Percentiles rank a stretch among this genome's conserved stretches.
These are phyloP conservation scores for Drosophila orena DNA, from an alignment of 1,140 invertebrate genomes.

Conservation along the genomic window DNA sequence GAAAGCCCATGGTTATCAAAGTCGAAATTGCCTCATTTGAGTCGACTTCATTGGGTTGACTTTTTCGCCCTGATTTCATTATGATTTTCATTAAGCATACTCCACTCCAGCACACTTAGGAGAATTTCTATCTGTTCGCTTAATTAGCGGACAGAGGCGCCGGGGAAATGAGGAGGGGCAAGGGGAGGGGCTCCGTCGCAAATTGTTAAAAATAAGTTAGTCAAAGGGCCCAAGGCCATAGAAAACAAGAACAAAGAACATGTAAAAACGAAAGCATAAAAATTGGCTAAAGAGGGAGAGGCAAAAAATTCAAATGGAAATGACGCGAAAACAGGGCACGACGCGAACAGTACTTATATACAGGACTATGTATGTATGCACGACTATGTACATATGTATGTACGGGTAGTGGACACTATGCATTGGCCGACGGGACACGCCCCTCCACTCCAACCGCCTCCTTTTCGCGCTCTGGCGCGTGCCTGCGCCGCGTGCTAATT, in stretches of 20 bases:
- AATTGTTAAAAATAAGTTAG: slow-evolving; percentile 80
- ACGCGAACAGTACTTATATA: slow-evolving; percentile 11
- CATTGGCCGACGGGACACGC: slow-evolving; percentile 7
- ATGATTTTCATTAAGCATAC: slow-evolving; percentile 59
- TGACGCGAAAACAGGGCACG: slow-evolving; percentile 44
- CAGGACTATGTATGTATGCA: neutral
- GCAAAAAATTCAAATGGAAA: slow-evolving; percentile 35
- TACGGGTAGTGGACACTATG: slow-evolving; percentile 69
- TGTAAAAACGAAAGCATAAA: slow-evolving; percentile 57
- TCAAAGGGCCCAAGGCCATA: slow-evolving; percentile 75
- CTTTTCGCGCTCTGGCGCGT: slow-evolving; percentile 26
- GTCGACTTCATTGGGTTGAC: slow-evolving; percentile 20
- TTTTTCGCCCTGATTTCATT: slow-evolving; percentile 64
- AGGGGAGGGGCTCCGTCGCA: slow-evolving; percentile 25
- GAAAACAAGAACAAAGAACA: slow-evolving; percentile 50
- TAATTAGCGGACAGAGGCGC: slow-evolving; percentile 57
- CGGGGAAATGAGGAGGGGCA: neutral
- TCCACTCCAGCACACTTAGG: slow-evolving; percentile 58
- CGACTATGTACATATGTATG: slow-evolving; percentile 14
- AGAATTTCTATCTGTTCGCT: slow-evolving; percentile 70
- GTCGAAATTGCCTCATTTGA: slow-evolving; percentile 32
- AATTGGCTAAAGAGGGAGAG: slow-evolving; percentile 15
- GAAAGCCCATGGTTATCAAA: slow-evolving; percentile 34
- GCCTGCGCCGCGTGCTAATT: slow-evolving; percentile 73
- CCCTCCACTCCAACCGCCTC: slow-evolving; percentile 7